Evolutionary conservation across 2,797 vertebrate genomes (phyloP).

Genomic region (Rhinogobio ventralis): DNA sequence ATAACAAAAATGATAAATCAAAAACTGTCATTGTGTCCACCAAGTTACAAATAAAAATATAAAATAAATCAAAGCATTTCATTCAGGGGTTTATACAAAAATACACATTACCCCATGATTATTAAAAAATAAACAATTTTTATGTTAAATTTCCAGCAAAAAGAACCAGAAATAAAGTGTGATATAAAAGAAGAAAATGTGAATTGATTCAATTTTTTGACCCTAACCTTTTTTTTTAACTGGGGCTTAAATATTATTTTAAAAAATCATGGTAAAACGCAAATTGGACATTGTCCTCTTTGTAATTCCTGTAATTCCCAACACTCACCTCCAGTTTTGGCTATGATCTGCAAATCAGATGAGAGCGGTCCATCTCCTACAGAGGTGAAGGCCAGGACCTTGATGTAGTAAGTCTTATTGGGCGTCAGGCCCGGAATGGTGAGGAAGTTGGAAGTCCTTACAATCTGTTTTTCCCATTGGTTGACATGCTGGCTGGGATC

Average conservation of each 20-base stretch:
- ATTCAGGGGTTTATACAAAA: neutral
- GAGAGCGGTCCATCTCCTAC: slow-evolving; percentile 97
- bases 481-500: slow-evolving; percentile 91
- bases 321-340: slow-evolving; percentile 94
- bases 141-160: neutral
- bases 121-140: neutral
- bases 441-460: slow-evolving; percentile 91
- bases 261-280: neutral
- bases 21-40: neutral
- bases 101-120: neutral
- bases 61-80: neutral
- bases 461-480: slow-evolving; percentile 96
- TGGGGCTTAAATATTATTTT: no score
- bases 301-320: neutral
- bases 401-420: slow-evolving; percentile 96
- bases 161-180: neutral
- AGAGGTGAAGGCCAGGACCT: slow-evolving; percentile 95
- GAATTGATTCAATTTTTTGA: no score
- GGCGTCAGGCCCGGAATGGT: slow-evolving; percentile 94
- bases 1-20: neutral
- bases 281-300: neutral
- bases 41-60: neutral
- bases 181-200: neutral
- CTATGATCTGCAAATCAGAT: slow-evolving; percentile 95
- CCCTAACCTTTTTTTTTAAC: no score